Conservation (phyloP, 92 coral and sea anemone genomes). For the Phenganax marumi region DNA sequence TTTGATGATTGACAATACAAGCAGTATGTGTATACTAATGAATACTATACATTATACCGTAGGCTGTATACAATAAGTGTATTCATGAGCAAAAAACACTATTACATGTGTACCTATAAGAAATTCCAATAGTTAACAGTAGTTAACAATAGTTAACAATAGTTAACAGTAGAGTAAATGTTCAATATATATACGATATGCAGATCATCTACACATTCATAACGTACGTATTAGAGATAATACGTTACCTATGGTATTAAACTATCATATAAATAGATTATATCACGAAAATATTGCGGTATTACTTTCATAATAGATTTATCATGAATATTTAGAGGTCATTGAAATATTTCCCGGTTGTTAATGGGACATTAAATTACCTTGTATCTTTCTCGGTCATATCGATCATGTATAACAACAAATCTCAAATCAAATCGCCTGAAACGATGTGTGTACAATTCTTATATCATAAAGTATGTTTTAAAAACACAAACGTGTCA, state of each 20-base stretch:
- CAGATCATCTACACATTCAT: too few species aligned
- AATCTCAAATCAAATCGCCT: conserved; percentile 90
- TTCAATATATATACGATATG: too few species aligned
- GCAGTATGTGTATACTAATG: neutral
- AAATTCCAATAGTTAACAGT: too few species aligned
- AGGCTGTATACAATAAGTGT: too few species aligned
- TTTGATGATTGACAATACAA: neutral
- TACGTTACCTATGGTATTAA: too few species aligned
- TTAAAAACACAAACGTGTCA: neutral
- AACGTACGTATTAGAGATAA: too few species aligned
- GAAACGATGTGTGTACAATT: neutral
- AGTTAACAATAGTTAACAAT: too few species aligned
- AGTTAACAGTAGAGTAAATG: too few species aligned
- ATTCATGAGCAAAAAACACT: too few species aligned
- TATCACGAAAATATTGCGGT: neutral
- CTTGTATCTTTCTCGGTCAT: conserved; percentile 80
- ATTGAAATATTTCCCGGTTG: neutral
- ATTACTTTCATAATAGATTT: neutral
- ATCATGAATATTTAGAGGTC: neutral
- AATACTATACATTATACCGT: neutral
- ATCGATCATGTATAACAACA: conserved; percentile 87
- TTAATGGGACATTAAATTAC: conserved; percentile 35
- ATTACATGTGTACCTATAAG: too few species aligned
- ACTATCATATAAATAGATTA: neutral
- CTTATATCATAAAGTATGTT: neutral